Conservation (phyloP, 1,140 invertebrate species). For the Hyphantria cunea region DNA sequence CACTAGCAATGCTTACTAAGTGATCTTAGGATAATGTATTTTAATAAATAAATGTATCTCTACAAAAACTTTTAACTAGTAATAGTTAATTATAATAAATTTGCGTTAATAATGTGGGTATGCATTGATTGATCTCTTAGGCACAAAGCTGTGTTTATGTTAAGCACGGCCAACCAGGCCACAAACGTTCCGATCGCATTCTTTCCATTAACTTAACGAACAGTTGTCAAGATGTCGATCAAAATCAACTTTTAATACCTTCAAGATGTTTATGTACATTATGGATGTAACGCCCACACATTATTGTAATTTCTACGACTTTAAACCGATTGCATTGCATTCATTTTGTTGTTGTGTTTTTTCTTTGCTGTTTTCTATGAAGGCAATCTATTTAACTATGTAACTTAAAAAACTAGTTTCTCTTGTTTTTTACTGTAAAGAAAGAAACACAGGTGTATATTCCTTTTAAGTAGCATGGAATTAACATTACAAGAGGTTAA, state of each 20-base stretch:
- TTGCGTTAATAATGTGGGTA: conserved; percentile 27
- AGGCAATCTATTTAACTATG: background rate
- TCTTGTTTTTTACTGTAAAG: background rate
- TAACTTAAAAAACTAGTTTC: conserved; percentile 8
- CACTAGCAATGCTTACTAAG: background rate
- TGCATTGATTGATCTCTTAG: conserved; percentile 38
- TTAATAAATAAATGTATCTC: conserved; percentile 10
- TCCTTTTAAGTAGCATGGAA: too few species aligned
- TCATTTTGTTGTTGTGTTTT: conserved; percentile 46
- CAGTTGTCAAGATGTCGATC: conserved; percentile 79
- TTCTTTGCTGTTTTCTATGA: conserved; percentile 26
- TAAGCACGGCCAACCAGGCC: conserved; percentile 43
- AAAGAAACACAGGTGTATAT: background rate
- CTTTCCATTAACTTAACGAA: conserved; percentile 78
- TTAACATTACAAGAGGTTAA: too few species aligned
- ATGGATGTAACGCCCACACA: conserved; percentile 67
- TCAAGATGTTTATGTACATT: conserved; percentile 50
- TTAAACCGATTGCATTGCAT: conserved; percentile 52
- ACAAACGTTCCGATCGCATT: conserved; percentile 61
- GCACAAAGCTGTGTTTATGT: conserved; percentile 35
- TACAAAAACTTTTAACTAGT: background rate
- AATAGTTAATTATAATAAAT: conserved; percentile 24
- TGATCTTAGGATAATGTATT: conserved; percentile 7
- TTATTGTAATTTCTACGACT: conserved; percentile 58
- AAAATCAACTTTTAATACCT: conserved; percentile 71